These are phyloP conservation scores for Agraylea sexmaculata DNA, from an alignment of 1,140 invertebrate genomes.

Conservation along the genomic window DNA sequence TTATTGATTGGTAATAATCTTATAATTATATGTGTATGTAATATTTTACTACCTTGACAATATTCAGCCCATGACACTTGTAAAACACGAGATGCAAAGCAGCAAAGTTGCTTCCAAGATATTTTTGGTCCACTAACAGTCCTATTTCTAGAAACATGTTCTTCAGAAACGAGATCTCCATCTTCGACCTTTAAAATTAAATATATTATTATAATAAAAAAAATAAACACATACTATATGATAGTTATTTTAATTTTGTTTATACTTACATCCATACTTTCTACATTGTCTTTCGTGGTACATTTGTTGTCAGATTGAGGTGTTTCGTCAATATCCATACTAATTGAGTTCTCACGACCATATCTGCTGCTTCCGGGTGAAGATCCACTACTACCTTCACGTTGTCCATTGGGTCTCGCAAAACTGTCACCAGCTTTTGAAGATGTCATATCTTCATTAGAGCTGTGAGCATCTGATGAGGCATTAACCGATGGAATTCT, in stretches of 20 bases:
- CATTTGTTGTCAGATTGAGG: conserved; percentile 38
- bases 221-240: background rate
- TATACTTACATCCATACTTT: conserved; percentile 58
- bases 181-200: conserved; percentile 32
- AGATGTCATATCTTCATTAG: too few species aligned
- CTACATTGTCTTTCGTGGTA: conserved; percentile 49
- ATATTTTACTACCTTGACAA: conserved; percentile 30
- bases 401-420: too few species aligned
- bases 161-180: conserved; percentile 22
- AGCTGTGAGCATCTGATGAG: too few species aligned
- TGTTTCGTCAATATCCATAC: conserved; percentile 48
- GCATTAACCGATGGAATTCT: too few species aligned
- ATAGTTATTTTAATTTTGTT: background rate
- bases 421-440: too few species aligned
- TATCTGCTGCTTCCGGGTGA: conserved; percentile 23
- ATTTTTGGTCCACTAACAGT: conserved; percentile 44
- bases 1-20: too few species aligned
- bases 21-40: conserved; percentile 4
- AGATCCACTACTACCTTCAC: too few species aligned
- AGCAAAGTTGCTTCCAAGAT: conserved; percentile 48
- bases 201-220: background rate
- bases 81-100: conserved; percentile 49
- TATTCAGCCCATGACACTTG: conserved; percentile 52
- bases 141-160: conserved; percentile 32
- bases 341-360: conserved; percentile 26